These are phyloP conservation scores for Hirtodrosophila histrioides DNA, from an alignment of 2,888 invertebrate genomes.

Conservation along the genomic window DNA sequence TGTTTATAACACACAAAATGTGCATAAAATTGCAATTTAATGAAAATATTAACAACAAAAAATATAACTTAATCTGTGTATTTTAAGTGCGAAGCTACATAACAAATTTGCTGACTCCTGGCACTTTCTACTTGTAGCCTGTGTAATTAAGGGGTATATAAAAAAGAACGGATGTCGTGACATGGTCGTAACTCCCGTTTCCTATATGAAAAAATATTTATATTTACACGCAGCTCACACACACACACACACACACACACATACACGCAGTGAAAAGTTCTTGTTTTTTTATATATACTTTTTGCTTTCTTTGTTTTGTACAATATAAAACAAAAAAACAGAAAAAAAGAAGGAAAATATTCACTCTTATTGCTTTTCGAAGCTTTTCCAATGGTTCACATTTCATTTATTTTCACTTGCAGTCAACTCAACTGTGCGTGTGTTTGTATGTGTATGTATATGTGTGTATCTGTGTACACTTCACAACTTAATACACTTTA, in stretches of 20 bases:
- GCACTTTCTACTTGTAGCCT: too few relatives aligned
- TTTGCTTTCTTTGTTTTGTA: conserved; percentile 48
- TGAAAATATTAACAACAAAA: too few relatives aligned
- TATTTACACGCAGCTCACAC: conserved; percentile 57
- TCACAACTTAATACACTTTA: conserved; percentile 80
- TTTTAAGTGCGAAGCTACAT: too few relatives aligned
- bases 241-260: conserved; percentile 4
- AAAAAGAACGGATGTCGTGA: conserved; percentile 24
- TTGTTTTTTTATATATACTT: conserved; percentile 34
- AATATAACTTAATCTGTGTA: too few relatives aligned
- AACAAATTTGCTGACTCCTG: too few relatives aligned
- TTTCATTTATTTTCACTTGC: conserved; percentile 78
- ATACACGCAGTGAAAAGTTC: conserved; percentile 34
- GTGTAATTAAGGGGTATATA: conserved; percentile 28
- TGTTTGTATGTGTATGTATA: conserved; percentile 7
- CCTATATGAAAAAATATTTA: conserved; percentile 60
- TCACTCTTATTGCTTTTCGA: conserved; percentile 77
- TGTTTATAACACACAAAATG: too few relatives aligned
- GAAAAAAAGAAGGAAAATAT: conserved; percentile 31
- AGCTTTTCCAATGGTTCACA: conserved; percentile 76
- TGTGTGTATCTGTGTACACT: conserved; percentile 59
- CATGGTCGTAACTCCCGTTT: conserved; percentile 31
- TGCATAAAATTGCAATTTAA: too few relatives aligned
- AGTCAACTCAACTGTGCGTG: conserved; percentile 40
- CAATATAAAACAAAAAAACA: conserved; percentile 25